Base-by-base conservation (phyloP, 2,113 vertebrate genomes). In the Marmota flaviventris region DNA sequence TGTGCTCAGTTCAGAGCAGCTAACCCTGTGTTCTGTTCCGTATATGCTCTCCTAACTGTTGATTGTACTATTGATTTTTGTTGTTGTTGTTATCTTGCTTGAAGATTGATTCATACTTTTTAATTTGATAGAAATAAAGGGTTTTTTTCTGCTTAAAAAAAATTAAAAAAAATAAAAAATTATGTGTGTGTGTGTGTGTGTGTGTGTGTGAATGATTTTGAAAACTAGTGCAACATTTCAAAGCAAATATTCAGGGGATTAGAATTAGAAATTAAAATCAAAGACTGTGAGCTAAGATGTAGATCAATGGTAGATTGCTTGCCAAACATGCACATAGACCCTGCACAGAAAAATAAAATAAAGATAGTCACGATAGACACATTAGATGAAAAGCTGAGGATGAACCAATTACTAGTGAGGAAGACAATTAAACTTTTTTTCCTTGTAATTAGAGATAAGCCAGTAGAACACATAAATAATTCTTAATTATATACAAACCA, bases 401-500 rank as follows among this genome's bases (percentile, higher is more conserved):
- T 79, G 34, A 86, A 77, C 45, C 58, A 29, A 39, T 73, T 85
- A 89, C 72, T 92, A 93, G 82, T 39, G 4, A 92, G 53, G 13
- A 93, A 53, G 42, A 84, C 32, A 77, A 81, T 72, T 81, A 8
- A 45, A 45, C 7, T 45, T 45, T 45, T 45, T 88, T 94, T 89
- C 39, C 58, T 83, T 91, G 4, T 83, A 91, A 61, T 65, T 84
- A 51, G 78, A 95, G 58, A 45, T 63, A 85, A 3, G 81, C 32
- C 25, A 63, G 45, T 56, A 93, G 37, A 95, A 87, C 48, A 24
- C 22, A 91, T 77, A 89, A 79, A 70, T 10, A 83, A 18, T 86
- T 95, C 89, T 93, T 63, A 96, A 95, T 95, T 95, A 65, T 77
- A 76, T 67, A 88, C 53, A 91, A 92, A 88, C 67, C 24, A 78